Evolutionary conservation across 2,888 invertebrate species (phyloP).

Genomic region (Zaprionus lineosus): DNA sequence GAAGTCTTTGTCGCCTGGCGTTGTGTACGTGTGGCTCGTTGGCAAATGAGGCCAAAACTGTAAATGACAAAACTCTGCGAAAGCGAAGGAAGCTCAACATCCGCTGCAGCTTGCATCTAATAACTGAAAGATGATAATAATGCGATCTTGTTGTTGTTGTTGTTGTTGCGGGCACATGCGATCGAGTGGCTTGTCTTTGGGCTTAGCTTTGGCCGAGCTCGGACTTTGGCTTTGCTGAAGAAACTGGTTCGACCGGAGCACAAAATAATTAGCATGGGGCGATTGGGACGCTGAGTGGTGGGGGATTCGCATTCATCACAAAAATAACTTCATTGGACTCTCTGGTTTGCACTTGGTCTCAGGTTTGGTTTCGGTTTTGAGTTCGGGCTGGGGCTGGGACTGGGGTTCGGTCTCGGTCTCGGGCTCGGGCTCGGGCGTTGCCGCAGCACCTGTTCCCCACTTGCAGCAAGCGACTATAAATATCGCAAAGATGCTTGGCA

Average conservation of each 20-base stretch:
- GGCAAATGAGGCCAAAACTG: slow-evolving; percentile 59
- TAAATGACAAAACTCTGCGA: slow-evolving; percentile 67
- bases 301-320: slow-evolving; percentile 61
- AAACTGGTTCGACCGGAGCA: slow-evolving; percentile 59
- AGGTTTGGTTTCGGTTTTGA: not conserved
- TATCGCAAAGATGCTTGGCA: slow-evolving; percentile 74
- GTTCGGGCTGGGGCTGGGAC: not conserved
- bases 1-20: slow-evolving; percentile 9
- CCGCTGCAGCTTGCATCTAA: slow-evolving; percentile 75
- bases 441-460: slow-evolving; percentile 65
- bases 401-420: not conserved
- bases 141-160: slow-evolving; percentile 24
- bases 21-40: slow-evolving; percentile 11
- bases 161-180: not conserved
- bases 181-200: not conserved
- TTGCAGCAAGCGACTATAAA: slow-evolving; percentile 66
- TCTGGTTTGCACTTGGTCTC: slow-evolving; percentile 5
- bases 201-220: not conserved
- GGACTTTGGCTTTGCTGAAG: not conserved
- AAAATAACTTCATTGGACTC: slow-evolving; percentile 63
- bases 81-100: slow-evolving; percentile 68
- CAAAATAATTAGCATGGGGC: slow-evolving; percentile 63
- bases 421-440: slow-evolving; percentile 57
- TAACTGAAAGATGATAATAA: slow-evolving; percentile 72
- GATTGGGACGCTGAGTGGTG: slow-evolving; percentile 42